These are phyloP conservation scores for Gymnocypris eckloni DNA, from an alignment of 2,797 vertebrate species.

Conservation along the genomic window DNA sequence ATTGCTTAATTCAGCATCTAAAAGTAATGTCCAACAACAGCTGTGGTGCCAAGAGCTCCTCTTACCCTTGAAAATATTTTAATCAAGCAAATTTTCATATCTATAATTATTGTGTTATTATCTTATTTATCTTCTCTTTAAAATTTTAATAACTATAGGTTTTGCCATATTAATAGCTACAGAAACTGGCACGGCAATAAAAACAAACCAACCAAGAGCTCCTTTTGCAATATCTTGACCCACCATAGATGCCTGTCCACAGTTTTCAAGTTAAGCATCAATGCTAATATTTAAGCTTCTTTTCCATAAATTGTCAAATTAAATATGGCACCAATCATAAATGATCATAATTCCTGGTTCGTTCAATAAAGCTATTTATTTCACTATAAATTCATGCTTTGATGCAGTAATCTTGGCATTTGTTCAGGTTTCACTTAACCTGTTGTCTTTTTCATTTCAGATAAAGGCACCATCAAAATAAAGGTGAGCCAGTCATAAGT, in stretches of 20 bases:
- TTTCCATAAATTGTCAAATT: neutral
- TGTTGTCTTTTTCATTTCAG: conserved; percentile 71
- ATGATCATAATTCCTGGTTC: neutral
- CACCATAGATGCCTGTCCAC: too few relatives aligned
- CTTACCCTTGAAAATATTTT: too few relatives aligned
- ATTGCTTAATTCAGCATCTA: too few relatives aligned
- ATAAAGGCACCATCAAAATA: conserved; percentile 90
- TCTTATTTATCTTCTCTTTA: too few relatives aligned
- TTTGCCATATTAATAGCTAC: neutral
- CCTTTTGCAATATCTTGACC: neutral
- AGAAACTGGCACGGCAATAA: neutral
- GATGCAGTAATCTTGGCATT: neutral
- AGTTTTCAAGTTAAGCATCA: neutral
- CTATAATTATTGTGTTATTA: too few relatives aligned
- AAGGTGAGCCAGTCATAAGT: conserved; percentile 82
- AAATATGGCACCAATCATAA: neutral
- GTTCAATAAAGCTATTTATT: neutral
- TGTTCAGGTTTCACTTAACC: neutral
- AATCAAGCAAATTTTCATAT: too few relatives aligned
- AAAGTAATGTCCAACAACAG: too few relatives aligned
- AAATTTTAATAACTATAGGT: too few relatives aligned
- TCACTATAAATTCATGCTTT: neutral
- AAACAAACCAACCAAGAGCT: neutral
- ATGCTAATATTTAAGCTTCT: neutral
- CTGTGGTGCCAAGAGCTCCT: too few relatives aligned